Base-by-base conservation (phyloP, 2,888 invertebrate genomes). In the Drosophila longiperda region DNA sequence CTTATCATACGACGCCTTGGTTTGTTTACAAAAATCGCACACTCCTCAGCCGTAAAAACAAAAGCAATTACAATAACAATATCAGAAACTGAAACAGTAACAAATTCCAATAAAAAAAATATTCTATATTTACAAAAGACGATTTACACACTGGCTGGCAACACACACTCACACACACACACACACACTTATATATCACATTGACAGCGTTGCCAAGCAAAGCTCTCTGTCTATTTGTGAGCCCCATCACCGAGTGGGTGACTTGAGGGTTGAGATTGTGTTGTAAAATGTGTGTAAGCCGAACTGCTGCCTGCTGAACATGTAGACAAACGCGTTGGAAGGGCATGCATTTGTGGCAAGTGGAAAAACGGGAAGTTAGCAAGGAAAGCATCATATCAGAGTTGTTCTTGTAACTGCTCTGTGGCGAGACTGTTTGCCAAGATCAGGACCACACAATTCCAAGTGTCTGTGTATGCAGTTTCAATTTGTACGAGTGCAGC, bases 261-360 rank as follows among this genome's bases (percentile, higher is more conserved):
- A 12, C 11, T 54, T 74, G 80, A 68, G 84, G 78, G 78, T 55
- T 63, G 83, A 68, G 88, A 88, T 78, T 84, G 78, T 83, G 66
- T 75, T 87, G 85, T 89, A 87, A 87, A 89, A 77, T 84, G 79
- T 87, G 89, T 85, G 89, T 89, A 82, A 86, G 87, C 82, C 85
- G 70, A 82, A 87, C 85, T 80, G 87, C 89, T 78, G 85, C 77
- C 70, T 80, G 73, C 54, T 66, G 79, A 69, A 71, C 87, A 86
- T 61, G 74, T 48, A 53, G 73, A 66, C 76, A 71, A 75, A 53
- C 65, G 38, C 72, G 67, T 82, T 77, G 75, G 67, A 70, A 79
- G 75, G 62, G 68, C 71, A 68, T 60, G 71, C 69, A 54, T 34
- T 3, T 23, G 20, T 45, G 23, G 74, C 38, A n/a, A 55, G 38